Conservation (phyloP, 1,140 invertebrate species). For the Trichogramma pretiosum region DNA sequence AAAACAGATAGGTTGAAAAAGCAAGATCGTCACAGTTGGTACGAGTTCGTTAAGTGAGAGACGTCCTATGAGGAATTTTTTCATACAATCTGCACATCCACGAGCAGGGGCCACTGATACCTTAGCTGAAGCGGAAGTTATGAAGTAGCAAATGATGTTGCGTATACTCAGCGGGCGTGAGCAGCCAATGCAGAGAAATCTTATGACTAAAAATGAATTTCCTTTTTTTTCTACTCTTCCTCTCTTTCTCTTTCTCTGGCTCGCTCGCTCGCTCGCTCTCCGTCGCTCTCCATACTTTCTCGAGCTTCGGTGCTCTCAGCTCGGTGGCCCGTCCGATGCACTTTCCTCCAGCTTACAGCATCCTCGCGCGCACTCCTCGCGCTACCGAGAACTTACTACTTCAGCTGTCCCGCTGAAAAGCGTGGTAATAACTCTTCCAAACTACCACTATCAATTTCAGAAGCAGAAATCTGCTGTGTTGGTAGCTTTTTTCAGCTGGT, state of each 20-base stretch:
- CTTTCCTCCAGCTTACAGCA: too few species aligned
- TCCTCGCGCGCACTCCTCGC: neutral
- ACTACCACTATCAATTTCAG: slow-evolving; percentile 18
- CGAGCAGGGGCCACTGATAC: neutral
- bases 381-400: slow-evolving; percentile 15
- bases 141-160: slow-evolving; percentile 12
- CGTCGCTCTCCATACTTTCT: neutral
- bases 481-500: slow-evolving; percentile 5
- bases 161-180: neutral
- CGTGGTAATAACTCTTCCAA: slow-evolving; percentile 13
- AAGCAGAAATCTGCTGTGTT: slow-evolving; percentile 10
- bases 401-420: slow-evolving; percentile 14
- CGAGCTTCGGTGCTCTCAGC: neutral
- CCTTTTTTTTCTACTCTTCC: neutral
- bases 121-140: slow-evolving; percentile 10
- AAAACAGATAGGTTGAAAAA: slow-evolving; percentile 5
- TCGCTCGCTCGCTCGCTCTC: neutral
- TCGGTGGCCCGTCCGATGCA: too few species aligned
- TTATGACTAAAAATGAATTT: slow-evolving; percentile 20
- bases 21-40: too few species aligned
- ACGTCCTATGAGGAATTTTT: too few species aligned
- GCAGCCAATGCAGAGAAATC: slow-evolving; percentile 13
- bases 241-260: too few species aligned
- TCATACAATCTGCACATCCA: too few species aligned
- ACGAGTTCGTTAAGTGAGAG: too few species aligned